These are phyloP conservation scores for Stramonita haemastoma DNA, from an alignment of 2,888 invertebrate genomes.

Conservation along the genomic window DNA sequence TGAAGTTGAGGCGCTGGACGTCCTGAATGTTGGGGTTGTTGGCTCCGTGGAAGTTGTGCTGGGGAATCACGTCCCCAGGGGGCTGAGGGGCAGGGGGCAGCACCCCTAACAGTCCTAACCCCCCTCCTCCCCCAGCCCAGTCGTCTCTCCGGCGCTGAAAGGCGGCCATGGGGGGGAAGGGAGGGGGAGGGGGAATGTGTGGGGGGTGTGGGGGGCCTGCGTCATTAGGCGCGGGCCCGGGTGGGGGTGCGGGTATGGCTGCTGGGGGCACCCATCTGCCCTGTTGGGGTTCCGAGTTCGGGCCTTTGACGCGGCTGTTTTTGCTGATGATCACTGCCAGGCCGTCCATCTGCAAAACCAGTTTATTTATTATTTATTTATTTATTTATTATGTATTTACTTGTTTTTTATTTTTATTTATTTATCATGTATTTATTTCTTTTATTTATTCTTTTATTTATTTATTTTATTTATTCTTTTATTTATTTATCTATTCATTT, in stretches of 20 bases:
- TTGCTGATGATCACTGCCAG: constrained; percentile 76
- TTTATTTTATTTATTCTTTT: no score
- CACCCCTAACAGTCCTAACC: not conserved
- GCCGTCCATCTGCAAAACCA: constrained; percentile 75
- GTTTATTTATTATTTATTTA: no score
- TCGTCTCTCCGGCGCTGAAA: constrained; percentile 11
- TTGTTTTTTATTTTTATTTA: no score
- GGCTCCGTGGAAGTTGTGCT: constrained; percentile 39
- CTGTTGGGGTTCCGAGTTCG: constrained; percentile 9
- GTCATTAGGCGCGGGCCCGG: not conserved
- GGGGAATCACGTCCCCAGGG: constrained; percentile 33
- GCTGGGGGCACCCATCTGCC: constrained; percentile 58
- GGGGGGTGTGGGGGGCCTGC: constrained; percentile 25
- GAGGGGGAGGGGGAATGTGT: constrained; percentile 17
- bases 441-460: no score
- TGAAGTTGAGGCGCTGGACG: constrained; percentile 17
- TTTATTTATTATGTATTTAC: no score
- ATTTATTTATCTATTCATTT: no score
- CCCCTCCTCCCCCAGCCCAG: not conserved
- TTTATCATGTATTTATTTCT: no score
- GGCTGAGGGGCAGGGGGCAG: not conserved
- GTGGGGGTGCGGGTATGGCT: constrained; percentile 43
- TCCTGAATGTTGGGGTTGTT: constrained; percentile 30
- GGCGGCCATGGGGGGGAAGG: constrained; percentile 19
- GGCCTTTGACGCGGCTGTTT: constrained; percentile 28